Percentiles rank a stretch among this genome's conserved stretches.
phyloP scores from a whole-genome alignment of 2,113 vertebrate species.

The Ceuthmochares aereus region DNA sequence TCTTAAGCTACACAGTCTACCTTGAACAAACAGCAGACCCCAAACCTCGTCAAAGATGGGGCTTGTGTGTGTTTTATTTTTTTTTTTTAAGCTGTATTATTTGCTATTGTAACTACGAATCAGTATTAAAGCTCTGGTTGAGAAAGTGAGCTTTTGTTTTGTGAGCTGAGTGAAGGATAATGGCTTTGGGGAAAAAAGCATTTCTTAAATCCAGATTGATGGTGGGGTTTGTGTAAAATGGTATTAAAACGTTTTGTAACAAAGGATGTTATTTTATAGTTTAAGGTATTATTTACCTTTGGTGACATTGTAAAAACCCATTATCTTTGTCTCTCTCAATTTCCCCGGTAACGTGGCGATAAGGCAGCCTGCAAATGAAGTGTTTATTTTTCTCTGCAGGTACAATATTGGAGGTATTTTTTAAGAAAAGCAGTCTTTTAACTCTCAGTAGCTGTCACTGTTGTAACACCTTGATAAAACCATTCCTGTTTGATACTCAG shows the following conservation, averaged over 20 bases:
- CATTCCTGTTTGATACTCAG: slow-evolving; percentile 26
- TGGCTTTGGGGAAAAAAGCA: not conserved
- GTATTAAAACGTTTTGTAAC: slow-evolving; percentile 4
- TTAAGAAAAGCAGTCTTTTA: slow-evolving; percentile 6
- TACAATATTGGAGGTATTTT: not conserved
- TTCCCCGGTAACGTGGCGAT: slow-evolving; percentile 53
- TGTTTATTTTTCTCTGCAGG: not conserved
- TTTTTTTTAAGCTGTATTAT: not conserved
- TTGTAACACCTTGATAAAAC: slow-evolving; percentile 24
- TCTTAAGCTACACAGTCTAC: not conserved
- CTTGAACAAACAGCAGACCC: not conserved
- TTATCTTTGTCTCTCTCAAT: slow-evolving; percentile 52
- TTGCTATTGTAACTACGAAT: not conserved
- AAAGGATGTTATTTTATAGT: slow-evolving; percentile 21
- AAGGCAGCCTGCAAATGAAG: slow-evolving; percentile 35
- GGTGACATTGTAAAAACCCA: slow-evolving; percentile 52
- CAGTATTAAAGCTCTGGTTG: not conserved
- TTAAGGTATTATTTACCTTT: slow-evolving; percentile 67
- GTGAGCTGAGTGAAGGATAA: not conserved
- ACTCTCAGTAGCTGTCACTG: not conserved
- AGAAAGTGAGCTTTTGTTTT: not conserved
- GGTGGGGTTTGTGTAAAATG: not conserved
- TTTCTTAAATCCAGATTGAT: not conserved
- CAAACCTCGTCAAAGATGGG: not conserved
- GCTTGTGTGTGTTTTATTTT: not conserved